Percentiles rank a stretch among this genome's conserved stretches.
These are phyloP conservation scores for Stenoptilia bipunctidactyla DNA, from an alignment of 2,888 invertebrate species.

Conservation along the genomic window DNA sequence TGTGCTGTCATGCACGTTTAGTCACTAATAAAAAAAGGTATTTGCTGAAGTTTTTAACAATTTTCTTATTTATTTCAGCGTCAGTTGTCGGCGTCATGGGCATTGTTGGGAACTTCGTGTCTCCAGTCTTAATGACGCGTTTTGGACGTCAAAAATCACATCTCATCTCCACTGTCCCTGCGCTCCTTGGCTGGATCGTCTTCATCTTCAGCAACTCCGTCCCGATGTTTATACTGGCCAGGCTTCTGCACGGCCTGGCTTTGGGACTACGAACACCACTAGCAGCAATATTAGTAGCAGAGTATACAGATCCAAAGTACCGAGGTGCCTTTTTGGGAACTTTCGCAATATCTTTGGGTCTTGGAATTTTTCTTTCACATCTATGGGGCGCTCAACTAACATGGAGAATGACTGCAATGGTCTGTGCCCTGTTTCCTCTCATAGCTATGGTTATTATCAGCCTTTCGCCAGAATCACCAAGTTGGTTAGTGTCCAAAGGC, in stretches of 20 bases:
- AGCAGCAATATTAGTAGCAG: slow-evolving; percentile 69
- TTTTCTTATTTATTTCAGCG: slow-evolving; percentile 33
- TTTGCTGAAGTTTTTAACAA: too few relatives aligned
- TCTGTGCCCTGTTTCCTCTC: slow-evolving; percentile 63
- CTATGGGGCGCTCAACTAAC: slow-evolving; percentile 72
- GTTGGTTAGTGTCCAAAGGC: slow-evolving; percentile 75
- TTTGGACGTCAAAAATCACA: slow-evolving; percentile 72
- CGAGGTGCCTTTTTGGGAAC: slow-evolving; percentile 75
- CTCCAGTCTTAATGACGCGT: slow-evolving; percentile 66
- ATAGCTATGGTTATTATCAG: slow-evolving; percentile 55
- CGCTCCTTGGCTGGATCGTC: slow-evolving; percentile 61
- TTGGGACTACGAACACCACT: slow-evolving; percentile 68
- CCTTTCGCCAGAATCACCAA: slow-evolving; percentile 74
- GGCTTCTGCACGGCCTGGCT: slow-evolving; percentile 59
- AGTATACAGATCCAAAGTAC: slow-evolving; percentile 72
- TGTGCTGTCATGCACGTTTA: too few relatives aligned
- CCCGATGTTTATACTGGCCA: slow-evolving; percentile 45
- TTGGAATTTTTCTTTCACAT: slow-evolving; percentile 76
- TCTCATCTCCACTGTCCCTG: slow-evolving; percentile 55
- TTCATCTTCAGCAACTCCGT: slow-evolving; percentile 53
- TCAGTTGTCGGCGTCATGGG: slow-evolving; percentile 60
- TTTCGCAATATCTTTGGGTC: slow-evolving; percentile 72
- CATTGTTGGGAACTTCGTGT: slow-evolving; percentile 58
- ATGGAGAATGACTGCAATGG: slow-evolving; percentile 71
- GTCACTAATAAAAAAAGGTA: too few relatives aligned